Conservation (phyloP, 2,797 vertebrate genomes). For the Tympanoctomys barrerae region DNA sequence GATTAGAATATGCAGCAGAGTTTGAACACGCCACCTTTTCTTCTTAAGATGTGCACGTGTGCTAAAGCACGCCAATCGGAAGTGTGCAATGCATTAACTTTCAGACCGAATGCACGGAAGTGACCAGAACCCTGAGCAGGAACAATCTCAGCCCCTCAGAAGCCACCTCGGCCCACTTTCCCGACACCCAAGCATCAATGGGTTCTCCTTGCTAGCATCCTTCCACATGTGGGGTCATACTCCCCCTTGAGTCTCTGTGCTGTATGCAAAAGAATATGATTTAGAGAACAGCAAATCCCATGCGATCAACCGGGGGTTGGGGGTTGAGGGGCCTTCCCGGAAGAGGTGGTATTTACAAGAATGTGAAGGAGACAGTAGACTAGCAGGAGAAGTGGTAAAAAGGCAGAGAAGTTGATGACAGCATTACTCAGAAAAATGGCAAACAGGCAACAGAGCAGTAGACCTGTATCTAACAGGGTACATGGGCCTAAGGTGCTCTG, state of each 20-base stretch:
- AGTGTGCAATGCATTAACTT: background rate
- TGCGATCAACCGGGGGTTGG: background rate
- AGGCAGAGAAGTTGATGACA: background rate
- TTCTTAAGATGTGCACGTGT: background rate
- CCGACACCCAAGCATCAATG: background rate
- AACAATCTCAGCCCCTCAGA: background rate
- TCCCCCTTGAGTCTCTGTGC: background rate
- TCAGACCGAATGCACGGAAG: background rate
- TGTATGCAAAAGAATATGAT: background rate
- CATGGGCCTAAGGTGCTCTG: no score
- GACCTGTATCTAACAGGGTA: no score
- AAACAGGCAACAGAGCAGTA: fast-evolving
- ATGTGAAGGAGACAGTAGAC: background rate
- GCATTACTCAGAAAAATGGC: background rate
- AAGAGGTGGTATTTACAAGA: background rate
- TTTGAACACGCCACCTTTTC: background rate
- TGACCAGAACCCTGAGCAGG: background rate
- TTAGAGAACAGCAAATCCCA: background rate
- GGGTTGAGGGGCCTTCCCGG: background rate
- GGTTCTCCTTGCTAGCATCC: background rate
- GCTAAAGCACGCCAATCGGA: background rate
- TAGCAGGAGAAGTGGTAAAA: background rate
- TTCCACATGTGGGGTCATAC: background rate
- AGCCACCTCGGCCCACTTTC: background rate
- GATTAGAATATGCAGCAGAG: background rate